A percentile compares a stretch with the other conserved stretches of the same genome.
These are phyloP conservation scores for Anadara kagoshimensis DNA, from an alignment of 1,140 invertebrate species.

Conservation along the genomic window DNA sequence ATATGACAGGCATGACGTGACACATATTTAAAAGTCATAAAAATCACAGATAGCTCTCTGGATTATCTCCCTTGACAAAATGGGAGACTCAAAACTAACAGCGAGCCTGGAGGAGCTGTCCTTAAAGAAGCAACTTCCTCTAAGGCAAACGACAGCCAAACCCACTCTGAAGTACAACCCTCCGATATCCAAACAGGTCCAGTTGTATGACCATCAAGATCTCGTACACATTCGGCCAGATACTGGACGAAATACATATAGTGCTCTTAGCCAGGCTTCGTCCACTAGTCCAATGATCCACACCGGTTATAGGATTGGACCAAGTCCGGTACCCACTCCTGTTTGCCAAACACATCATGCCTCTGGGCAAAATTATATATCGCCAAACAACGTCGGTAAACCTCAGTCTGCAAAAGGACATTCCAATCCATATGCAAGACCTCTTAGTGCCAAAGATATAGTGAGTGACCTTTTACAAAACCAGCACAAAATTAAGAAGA, in stretches of 20 bases:
- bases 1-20: background rate
- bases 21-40: background rate
- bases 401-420: constrained; percentile 34
- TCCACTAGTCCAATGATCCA: constrained; percentile 29
- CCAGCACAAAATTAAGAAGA: constrained; percentile 45
- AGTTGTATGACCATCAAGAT: constrained; percentile 55
- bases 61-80: constrained; percentile 6
- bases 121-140: constrained; percentile 64
- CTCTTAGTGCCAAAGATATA: constrained; percentile 68
- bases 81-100: constrained; percentile 58
- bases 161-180: constrained; percentile 67
- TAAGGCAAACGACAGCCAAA: constrained; percentile 63
- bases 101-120: constrained; percentile 61
- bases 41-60: background rate
- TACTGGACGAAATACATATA: constrained; percentile 43
- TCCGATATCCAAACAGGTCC: constrained; percentile 49
- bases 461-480: constrained; percentile 48
- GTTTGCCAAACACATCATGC: constrained; percentile 4
- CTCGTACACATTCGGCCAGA: constrained; percentile 33
- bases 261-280: constrained; percentile 43
- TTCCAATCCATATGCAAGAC: constrained; percentile 62
- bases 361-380: constrained; percentile 24
- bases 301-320: constrained; percentile 42
- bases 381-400: constrained; percentile 46
- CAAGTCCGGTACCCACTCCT: constrained; percentile 29